Base-by-base conservation (phyloP, 2,888 invertebrate genomes). In the Amiota communis region DNA sequence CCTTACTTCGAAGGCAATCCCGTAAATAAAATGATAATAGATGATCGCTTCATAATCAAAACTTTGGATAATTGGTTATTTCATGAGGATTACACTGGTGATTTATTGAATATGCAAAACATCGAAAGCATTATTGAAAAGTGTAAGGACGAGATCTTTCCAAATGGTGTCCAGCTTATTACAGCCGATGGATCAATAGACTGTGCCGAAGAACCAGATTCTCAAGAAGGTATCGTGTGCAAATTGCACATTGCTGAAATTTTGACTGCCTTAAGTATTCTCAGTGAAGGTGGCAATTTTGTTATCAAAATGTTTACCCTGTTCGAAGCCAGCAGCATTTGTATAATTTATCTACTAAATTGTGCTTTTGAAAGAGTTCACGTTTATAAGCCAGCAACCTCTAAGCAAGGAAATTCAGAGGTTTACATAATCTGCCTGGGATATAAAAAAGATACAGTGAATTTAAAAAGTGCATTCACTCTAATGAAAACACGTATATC, bases 111-210 rank as follows among this genome's bases (percentile, higher is more conserved):
- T 77, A 90, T 91, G 81, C 89, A 91, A 0, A 97, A 97, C 88
- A 92, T 96, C 51, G 90, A 92, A 74, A 90, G 92, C 67, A 36
- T 36, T 36, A 91, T 97, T 69, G 89, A 93, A 8, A 86, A 90
- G 8, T 90, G 90, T 72, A 91, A 92, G 2, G 89, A 88, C 53
- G 83, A 90, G 57, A 79, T 80, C 1, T 88, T 92, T 17, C 53
- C 70, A 0, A 74, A 73, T 23, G 91, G 92, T 92, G 92, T 93
- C 2, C 86, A 92, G 75, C 87, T 95, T 15, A 93, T 98, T 49
- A 98, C 98, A 8, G 97, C 97, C 0, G 98, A 98, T 91, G 98
- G 98, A 1, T 97, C 98, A 81, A 93, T 98, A 48, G 95, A 98
- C 88, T 98, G 98, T 86, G 93, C 94, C 77, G 92, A 93, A 71